Percentiles rank a stretch among this genome's conserved stretches.
Conservation (phyloP, 2,888 invertebrate genomes). For the Cataglyphis rosenhaueri region DNA sequence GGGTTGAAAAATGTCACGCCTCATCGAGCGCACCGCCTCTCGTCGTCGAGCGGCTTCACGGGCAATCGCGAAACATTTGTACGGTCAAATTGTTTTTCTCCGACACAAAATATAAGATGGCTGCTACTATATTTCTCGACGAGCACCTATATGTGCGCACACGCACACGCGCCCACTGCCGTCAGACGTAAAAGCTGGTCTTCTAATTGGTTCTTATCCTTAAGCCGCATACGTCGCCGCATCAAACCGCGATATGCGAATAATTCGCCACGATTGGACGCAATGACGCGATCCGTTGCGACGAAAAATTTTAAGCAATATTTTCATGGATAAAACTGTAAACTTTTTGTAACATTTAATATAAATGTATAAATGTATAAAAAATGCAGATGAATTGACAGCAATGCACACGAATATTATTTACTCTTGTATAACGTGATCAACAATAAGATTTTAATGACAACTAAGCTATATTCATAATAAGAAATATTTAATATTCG, state of each 20-base stretch:
- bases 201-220: constrained; percentile 70
- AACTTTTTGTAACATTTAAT: too few relatives aligned
- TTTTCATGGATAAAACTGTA: neutral
- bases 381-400: neutral
- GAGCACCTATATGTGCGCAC: constrained; percentile 66
- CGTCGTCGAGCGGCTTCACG: constrained; percentile 82
- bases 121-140: constrained; percentile 83
- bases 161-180: constrained; percentile 65
- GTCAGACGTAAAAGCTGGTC: constrained; percentile 53
- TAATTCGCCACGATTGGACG: constrained; percentile 25
- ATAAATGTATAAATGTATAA: too few relatives aligned
- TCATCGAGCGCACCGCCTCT: constrained; percentile 83
- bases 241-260: neutral
- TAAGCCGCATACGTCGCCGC: constrained; percentile 55
- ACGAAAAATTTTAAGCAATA: neutral
- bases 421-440: neutral
- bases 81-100: constrained; percentile 85
- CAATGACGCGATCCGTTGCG: neutral
- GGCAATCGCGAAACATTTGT: constrained; percentile 83
- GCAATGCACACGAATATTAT: neutral
- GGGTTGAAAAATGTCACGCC: constrained; percentile 84
- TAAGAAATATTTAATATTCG: neutral
- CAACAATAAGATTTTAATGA: neutral
- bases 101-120: constrained; percentile 86
- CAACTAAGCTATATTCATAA: neutral